phyloP scores from a whole-genome alignment of 2,113 vertebrate species.

The Rana temporaria region DNA sequence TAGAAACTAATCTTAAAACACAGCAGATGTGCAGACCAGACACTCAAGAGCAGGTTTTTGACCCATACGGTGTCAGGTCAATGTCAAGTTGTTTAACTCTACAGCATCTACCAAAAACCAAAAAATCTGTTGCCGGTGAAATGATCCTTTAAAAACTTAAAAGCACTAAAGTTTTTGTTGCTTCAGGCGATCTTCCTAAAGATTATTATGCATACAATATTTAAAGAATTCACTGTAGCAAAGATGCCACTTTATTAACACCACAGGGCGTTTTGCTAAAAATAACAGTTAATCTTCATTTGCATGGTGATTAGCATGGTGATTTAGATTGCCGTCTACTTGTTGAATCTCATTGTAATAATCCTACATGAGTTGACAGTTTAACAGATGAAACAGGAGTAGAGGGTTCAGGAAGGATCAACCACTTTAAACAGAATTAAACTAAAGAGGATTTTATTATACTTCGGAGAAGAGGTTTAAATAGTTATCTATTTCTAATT shows the following conservation, averaged over 20 bases:
- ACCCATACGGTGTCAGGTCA: too few species aligned
- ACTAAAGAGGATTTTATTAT: slow-evolving; percentile 47
- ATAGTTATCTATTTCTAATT: slow-evolving; percentile 40
- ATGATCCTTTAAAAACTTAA: too few species aligned
- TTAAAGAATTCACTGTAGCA: neutral
- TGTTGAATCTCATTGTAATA: slow-evolving; percentile 49
- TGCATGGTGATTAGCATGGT: slow-evolving; percentile 2
- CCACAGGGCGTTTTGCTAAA: neutral
- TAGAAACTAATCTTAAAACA: too few species aligned
- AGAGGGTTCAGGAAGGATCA: slow-evolving; percentile 37
- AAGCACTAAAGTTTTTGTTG: too few species aligned
- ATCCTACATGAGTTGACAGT: slow-evolving; percentile 50
- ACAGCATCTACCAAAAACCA: too few species aligned
- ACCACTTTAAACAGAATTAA: slow-evolving; percentile 48
- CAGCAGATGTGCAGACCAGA: too few species aligned
- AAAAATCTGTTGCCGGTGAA: too few species aligned
- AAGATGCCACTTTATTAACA: neutral
- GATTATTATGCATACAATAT: neutral
- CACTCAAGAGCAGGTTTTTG: too few species aligned
- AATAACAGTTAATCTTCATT: slow-evolving; percentile 33
- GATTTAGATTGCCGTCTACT: slow-evolving; percentile 16
- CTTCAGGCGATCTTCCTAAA: too few species aligned
- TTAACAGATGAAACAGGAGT: slow-evolving; percentile 46
- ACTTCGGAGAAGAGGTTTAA: slow-evolving; percentile 27
- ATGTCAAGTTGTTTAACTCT: too few species aligned